phyloP scores from a whole-genome alignment of 2,113 vertebrate genomes.

The Pantherophis guttatus region DNA sequence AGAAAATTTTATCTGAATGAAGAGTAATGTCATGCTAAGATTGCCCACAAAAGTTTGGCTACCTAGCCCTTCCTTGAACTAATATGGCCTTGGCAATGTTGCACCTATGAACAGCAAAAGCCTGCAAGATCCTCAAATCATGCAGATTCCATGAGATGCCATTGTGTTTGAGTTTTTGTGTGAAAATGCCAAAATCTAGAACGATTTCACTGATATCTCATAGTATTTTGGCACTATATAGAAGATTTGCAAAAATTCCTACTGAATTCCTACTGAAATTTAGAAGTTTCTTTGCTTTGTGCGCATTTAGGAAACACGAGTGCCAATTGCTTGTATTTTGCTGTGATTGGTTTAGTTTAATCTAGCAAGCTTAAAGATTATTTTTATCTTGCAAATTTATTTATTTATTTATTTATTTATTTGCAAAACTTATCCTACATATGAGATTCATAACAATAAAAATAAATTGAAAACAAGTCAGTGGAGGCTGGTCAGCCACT shows the following conservation, averaged over 20 bases:
- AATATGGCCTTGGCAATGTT: not conserved
- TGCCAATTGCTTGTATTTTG: not conserved
- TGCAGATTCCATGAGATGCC: not conserved
- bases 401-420: too few species aligned
- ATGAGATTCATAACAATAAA: not conserved
- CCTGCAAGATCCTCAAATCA: not conserved
- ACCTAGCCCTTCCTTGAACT: not conserved
- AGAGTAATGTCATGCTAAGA: not conserved
- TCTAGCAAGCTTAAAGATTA: not conserved
- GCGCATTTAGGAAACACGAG: not conserved
- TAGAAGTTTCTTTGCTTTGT: not conserved
- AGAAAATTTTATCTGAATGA: not conserved
- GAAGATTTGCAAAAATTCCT: not conserved
- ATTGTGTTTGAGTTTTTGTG: not conserved
- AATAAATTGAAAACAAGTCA: not conserved
- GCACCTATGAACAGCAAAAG: not conserved
- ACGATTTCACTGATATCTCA: not conserved
- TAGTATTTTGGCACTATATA: not conserved
- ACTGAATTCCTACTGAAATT: not conserved
- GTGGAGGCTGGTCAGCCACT: not conserved
- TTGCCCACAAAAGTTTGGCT: not conserved
- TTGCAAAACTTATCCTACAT: not conserved
- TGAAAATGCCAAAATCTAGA: not conserved
- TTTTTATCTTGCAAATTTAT: not conserved
- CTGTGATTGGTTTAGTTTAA: not conserved